Evolutionary conservation across 2,888 invertebrate species (phyloP), one percentile per base, ranked within the genome.

Genomic region (Drosophila cyrtoloma): DNA sequence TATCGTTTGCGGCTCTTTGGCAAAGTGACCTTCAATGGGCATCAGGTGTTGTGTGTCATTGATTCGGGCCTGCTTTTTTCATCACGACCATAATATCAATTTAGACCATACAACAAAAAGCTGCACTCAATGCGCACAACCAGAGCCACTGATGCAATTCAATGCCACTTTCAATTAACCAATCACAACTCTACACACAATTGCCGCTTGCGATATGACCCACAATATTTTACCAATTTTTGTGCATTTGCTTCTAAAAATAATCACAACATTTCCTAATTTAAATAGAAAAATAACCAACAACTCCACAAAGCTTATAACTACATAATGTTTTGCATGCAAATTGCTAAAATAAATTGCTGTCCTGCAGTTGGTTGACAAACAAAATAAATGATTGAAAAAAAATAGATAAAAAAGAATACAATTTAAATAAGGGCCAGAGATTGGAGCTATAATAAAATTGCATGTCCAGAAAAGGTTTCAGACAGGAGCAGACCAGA

Each of bases 111-210:
- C 70, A 53, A 67, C 58, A 60, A 85, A 89, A 78, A 90, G 79
- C 76, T 71, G 71, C 74, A 85, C 84, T 91, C 79, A 77, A 86
- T 81, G 77, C 71, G 66, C 79, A 84, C 89, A 92, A 90, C 92
- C 91, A 83, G 92, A 92, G 92, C 92, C 92, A 92, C 91, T 92
- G 92, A 84, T 77, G 76, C 81, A 86, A 91, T 82, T 86, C 60
- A 81, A 88, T 79, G 83, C 77, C 80, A 91, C 92, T 92, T 91
- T 82, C 77, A 76, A 39, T 30, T 73, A 66, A 61, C 35, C 32
- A 69, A 37, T 42, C 55, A 47, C 39, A 57, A 58, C 61, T 65
- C 39, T 50, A 51, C 61, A 71, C 63, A 70, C 39, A 39, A 74
- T 66, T 74, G 79, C 71, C 63, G 75, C 81, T 64, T 50, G 28